Evolutionary conservation across 2,113 vertebrate genomes (phyloP).

Genomic region (Azemiops feae): DNA sequence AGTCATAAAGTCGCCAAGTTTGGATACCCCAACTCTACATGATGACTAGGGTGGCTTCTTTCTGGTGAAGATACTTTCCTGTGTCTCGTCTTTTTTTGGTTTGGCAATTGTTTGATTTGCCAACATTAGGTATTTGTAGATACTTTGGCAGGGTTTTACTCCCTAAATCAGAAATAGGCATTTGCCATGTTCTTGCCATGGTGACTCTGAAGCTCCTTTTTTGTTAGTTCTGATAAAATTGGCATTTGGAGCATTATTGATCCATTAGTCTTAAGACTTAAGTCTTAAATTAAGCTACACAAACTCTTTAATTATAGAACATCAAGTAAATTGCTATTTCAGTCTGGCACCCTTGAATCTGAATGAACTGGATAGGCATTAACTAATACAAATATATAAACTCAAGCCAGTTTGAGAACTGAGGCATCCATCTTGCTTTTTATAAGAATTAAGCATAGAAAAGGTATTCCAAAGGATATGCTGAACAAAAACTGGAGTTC

Average conservation of each 20-base stretch:
- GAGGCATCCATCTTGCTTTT: not conserved
- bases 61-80: not conserved
- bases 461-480: not conserved
- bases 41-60: not conserved
- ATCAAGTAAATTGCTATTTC: not conserved
- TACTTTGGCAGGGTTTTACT: not conserved
- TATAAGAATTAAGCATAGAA: not conserved
- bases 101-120: not conserved
- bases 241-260: not conserved
- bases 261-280: not conserved
- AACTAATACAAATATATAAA: not conserved
- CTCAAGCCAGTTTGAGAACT: not conserved
- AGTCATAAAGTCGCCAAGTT: not conserved
- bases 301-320: not conserved
- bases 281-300: too few relatives aligned
- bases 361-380: not conserved
- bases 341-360: not conserved
- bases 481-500: not conserved
- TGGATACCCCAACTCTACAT: not conserved
- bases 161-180: not conserved
- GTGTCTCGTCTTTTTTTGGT: not conserved
- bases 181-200: not conserved
- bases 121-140: not conserved
- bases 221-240: not conserved
- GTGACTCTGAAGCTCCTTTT: not conserved